phyloP scores from a whole-genome alignment of 2,113 vertebrate genomes.

The Lepus europaeus region DNA sequence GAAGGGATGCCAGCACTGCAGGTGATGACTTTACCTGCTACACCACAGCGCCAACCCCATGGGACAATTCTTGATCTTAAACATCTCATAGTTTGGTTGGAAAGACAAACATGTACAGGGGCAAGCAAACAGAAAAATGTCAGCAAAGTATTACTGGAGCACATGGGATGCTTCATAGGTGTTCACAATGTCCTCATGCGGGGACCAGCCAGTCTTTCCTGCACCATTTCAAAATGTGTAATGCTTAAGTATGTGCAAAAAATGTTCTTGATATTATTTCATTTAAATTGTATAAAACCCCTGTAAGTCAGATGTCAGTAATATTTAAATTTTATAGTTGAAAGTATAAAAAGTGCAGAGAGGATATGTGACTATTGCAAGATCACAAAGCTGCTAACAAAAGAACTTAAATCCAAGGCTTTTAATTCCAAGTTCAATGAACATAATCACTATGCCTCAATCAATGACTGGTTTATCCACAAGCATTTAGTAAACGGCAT shows the following conservation, averaged over 20 bases:
- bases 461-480: neutral
- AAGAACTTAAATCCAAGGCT: conserved; percentile 18
- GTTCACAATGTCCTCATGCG: neutral
- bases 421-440: conserved; percentile 2
- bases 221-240: neutral
- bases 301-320: neutral
- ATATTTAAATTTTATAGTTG: conserved; percentile 30
- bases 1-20: too few species aligned
- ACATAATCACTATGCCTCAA: neutral
- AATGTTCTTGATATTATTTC: conserved; percentile 3
- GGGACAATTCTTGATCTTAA: conserved; percentile 31
- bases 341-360: conserved; percentile 34
- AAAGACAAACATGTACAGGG: neutral
- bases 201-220: neutral
- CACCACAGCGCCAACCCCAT: too few species aligned
- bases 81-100: neutral
- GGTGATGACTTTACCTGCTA: too few species aligned
- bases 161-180: neutral
- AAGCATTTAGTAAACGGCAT: conserved; percentile 14
- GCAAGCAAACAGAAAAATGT: neutral
- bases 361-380: neutral
- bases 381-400: conserved; percentile 9
- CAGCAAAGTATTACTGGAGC: neutral
- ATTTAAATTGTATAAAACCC: conserved; percentile 49
- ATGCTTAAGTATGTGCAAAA: conserved; percentile 15